Percentiles rank a stretch among this genome's conserved stretches.
Evolutionary conservation across 2,113 vertebrate species (phyloP).

Genomic region (Platysternon megacephalum): DNA sequence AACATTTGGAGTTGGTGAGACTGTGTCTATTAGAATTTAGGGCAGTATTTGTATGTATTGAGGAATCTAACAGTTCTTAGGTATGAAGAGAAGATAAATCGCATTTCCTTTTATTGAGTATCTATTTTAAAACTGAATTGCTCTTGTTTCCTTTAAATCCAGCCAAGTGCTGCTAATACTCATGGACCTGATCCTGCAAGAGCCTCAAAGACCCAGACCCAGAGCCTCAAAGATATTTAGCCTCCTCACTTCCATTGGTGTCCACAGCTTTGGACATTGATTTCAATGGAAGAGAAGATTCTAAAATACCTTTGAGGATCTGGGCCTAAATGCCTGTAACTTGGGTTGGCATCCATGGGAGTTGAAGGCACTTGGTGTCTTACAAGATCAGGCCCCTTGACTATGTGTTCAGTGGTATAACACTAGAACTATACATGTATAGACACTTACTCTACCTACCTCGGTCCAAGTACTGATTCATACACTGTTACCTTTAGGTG

Average conservation of each 20-base stretch:
- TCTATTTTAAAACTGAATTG: not conserved
- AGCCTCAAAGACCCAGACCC: not conserved
- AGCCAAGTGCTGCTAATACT: not conserved
- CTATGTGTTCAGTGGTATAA: not conserved
- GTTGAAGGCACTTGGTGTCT: not conserved
- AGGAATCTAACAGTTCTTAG: not conserved
- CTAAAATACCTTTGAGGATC: not conserved
- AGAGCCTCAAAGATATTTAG: not conserved
- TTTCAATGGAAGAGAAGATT: not conserved
- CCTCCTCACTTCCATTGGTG: not conserved
- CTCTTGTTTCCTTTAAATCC: not conserved
- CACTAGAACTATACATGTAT: not conserved
- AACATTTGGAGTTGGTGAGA: not conserved
- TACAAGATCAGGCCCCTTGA: not conserved
- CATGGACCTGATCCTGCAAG: not conserved
- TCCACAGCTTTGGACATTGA: not conserved
- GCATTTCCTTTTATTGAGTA: not conserved
- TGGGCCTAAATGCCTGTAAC: not conserved
- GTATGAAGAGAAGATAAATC: not conserved
- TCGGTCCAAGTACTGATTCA: not conserved
- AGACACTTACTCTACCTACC: not conserved
- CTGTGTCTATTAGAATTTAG: not conserved
- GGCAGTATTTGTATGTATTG: not conserved
- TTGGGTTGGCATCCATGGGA: not conserved
- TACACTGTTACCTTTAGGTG: conserved; percentile 77